These are phyloP conservation scores for Microchrysa polita DNA, from an alignment of 2,888 invertebrate species.

Conservation along the genomic window DNA sequence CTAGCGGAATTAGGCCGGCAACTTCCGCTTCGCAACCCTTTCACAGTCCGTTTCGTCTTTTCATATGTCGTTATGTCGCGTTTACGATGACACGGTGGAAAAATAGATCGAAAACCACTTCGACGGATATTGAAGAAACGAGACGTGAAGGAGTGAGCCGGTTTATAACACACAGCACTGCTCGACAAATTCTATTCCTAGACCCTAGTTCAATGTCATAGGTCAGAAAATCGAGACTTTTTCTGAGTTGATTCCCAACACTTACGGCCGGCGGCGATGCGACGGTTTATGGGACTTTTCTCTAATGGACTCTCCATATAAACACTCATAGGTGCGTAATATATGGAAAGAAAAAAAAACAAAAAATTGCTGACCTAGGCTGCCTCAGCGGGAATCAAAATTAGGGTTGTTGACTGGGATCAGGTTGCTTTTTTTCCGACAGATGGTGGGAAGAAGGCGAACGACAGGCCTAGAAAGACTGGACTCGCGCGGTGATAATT, in stretches of 20 bases:
- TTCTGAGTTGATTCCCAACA: neutral
- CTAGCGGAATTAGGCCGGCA: slow-evolving; percentile 33
- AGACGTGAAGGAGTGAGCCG: neutral
- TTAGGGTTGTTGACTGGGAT: neutral
- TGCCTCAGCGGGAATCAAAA: neutral
- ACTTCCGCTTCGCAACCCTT: slow-evolving; percentile 36
- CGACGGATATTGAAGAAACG: neutral
- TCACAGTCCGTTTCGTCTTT: slow-evolving; percentile 7
- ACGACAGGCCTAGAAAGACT: neutral
- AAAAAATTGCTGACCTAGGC: slow-evolving; percentile 3
- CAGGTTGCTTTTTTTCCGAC: neutral
- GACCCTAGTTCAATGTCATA: slow-evolving; percentile 20
- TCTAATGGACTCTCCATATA: slow-evolving; percentile 17
- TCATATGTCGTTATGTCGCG: neutral
- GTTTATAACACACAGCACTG: neutral
- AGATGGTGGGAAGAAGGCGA: neutral
- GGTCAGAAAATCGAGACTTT: slow-evolving; percentile 27
- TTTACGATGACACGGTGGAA: neutral
- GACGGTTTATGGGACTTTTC: slow-evolving; percentile 3
- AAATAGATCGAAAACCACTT: neutral
- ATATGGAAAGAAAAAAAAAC: neutral
- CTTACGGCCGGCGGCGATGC: neutral
- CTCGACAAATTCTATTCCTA: neutral
- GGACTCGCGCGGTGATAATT: neutral
- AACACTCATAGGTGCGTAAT: neutral